Percentiles rank a stretch among this genome's conserved stretches.
Evolutionary conservation across 2,113 vertebrate genomes (phyloP).

Genomic region (Amphiprion percula): DNA sequence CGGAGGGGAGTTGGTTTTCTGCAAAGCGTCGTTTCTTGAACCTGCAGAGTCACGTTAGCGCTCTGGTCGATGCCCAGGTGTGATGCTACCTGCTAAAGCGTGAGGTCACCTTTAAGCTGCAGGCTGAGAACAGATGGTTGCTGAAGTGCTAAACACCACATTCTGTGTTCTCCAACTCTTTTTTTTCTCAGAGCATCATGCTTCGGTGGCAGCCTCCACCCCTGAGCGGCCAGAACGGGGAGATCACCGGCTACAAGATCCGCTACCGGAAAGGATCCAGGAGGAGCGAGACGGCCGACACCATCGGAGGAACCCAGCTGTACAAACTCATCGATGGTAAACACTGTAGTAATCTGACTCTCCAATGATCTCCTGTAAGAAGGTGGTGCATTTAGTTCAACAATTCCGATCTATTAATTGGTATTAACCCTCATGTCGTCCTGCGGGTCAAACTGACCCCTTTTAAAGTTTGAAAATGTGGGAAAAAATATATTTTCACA

Average conservation of each 20-base stretch:
- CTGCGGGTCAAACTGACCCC: too few relatives aligned
- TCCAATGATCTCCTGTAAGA: neutral
- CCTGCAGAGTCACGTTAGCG: slow-evolving; percentile 18
- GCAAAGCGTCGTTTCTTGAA: neutral
- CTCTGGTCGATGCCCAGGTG: neutral
- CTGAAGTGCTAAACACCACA: neutral
- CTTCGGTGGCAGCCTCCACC: slow-evolving; percentile 96
- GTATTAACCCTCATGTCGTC: too few relatives aligned
- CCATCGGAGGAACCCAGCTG: slow-evolving; percentile 89
- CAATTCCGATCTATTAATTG: too few relatives aligned
- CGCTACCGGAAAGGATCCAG: slow-evolving; percentile 94
- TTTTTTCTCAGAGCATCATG: slow-evolving; percentile 88
- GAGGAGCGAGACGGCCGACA: slow-evolving; percentile 93
- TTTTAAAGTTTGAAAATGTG: too few relatives aligned
- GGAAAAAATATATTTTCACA: too few relatives aligned
- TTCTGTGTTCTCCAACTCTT: slow-evolving; percentile 20
- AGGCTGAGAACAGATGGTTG: neutral
- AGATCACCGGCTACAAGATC: slow-evolving; percentile 94
- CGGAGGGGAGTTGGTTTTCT: slow-evolving; percentile 47
- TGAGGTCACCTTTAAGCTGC: slow-evolving; percentile 45
- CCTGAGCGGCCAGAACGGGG: slow-evolving; percentile 90
- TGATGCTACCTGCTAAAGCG: slow-evolving; percentile 20
- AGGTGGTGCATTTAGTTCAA: too few relatives aligned
- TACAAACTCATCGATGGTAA: slow-evolving; percentile 93
- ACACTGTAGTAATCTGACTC: neutral